A percentile compares a stretch with the other conserved stretches of the same genome.
phyloP scores from a whole-genome alignment of 2,797 vertebrate species.

The Tachyglossus aculeatus region DNA sequence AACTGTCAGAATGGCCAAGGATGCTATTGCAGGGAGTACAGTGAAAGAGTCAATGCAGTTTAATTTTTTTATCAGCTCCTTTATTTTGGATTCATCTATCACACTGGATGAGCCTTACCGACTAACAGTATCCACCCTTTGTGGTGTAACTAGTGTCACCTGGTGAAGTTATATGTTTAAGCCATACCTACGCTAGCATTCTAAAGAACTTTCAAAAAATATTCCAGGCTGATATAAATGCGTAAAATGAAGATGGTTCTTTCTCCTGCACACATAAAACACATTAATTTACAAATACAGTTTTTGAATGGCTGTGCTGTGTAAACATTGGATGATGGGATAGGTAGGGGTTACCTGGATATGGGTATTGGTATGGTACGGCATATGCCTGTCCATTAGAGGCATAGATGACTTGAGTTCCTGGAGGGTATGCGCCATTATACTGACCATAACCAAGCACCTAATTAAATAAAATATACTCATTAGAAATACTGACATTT shows the following conservation, averaged over 20 bases:
- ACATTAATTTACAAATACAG: background rate
- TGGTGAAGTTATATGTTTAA: background rate
- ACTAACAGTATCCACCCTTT: too few relatives aligned
- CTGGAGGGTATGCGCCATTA: slow-evolving; percentile 77
- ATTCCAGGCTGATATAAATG: background rate
- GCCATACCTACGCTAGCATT: background rate
- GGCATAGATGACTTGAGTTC: slow-evolving; percentile 85
- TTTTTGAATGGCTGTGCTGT: too few relatives aligned
- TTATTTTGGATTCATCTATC: too few relatives aligned
- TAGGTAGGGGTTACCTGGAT: slow-evolving; percentile 74
- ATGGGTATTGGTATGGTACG: slow-evolving; percentile 85
- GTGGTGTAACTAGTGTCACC: too few relatives aligned
- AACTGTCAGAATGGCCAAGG: too few relatives aligned
- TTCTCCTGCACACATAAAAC: background rate
- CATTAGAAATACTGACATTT: slow-evolving; percentile 17
- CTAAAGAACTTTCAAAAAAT: background rate
- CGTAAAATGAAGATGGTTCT: background rate
- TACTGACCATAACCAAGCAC: slow-evolving; percentile 83
- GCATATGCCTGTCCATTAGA: slow-evolving; percentile 87
- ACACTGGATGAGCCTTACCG: too few relatives aligned
- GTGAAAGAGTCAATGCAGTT: too few relatives aligned
- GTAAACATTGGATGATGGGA: background rate
- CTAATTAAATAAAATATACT: slow-evolving; percentile 62
- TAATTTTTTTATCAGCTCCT: too few relatives aligned
- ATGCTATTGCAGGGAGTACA: too few relatives aligned